Percentiles rank a stretch among this genome's conserved stretches.
Evolutionary conservation across 2,888 invertebrate species (phyloP).

Genomic region (Mesodorylaimus sp.): DNA sequence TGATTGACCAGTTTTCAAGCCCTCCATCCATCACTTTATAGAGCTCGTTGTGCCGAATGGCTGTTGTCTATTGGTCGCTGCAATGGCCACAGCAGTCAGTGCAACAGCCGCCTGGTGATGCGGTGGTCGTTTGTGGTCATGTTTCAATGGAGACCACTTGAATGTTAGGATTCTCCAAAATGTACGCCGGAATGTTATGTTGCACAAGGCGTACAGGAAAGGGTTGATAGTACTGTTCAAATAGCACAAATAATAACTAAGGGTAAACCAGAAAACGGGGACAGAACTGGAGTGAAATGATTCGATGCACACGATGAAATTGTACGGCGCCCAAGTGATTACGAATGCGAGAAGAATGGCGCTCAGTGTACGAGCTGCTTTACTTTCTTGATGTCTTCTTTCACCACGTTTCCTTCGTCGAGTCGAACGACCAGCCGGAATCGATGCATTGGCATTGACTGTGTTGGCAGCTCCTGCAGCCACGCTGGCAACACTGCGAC

Average conservation of each 20-base stretch:
- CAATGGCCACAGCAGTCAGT: too few relatives aligned
- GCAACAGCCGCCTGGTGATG: too few relatives aligned
- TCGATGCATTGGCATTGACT: too few relatives aligned
- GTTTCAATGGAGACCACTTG: too few relatives aligned
- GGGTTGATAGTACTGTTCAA: constrained; percentile 98
- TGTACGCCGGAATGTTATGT: constrained; percentile 85
- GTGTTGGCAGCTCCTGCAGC: too few relatives aligned
- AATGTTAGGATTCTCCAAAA: constrained; percentile 84
- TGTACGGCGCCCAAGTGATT: constrained; percentile 97
- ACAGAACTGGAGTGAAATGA: constrained; percentile 53
- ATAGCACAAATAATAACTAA: constrained; percentile 95
- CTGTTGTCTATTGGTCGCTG: too few relatives aligned
- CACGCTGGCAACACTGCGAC: too few relatives aligned
- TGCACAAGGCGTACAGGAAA: constrained; percentile 95
- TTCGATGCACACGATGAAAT: constrained; percentile 38
- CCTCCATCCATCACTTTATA: too few relatives aligned
- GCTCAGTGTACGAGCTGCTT: constrained; percentile 91
- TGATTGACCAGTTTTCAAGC: too few relatives aligned
- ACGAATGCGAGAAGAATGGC: constrained; percentile 94
- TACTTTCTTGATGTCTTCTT: constrained; percentile 81
- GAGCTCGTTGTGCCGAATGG: too few relatives aligned
- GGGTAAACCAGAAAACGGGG: constrained; percentile 73
- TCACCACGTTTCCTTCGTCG: constrained; percentile 31
- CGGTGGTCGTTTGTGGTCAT: too few relatives aligned
- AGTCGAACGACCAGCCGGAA: too few relatives aligned